phyloP scores from a whole-genome alignment of 2,888 invertebrate species.

The Meganola albula region DNA sequence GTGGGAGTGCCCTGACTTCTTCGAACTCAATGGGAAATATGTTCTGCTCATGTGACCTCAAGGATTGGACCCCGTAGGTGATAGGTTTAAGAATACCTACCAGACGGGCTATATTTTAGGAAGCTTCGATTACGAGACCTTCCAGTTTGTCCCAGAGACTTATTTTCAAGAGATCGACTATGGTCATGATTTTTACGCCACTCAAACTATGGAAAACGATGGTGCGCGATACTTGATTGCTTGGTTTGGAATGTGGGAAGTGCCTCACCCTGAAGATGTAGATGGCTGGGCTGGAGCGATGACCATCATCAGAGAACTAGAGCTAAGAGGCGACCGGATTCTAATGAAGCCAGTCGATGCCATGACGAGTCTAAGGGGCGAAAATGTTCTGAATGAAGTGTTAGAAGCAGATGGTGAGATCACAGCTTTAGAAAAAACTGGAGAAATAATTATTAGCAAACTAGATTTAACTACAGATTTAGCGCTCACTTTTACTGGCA shows the following conservation, averaged over 20 bases:
- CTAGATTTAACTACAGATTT: slow-evolving; percentile 39
- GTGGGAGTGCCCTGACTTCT: slow-evolving; percentile 76
- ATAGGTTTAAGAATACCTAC: slow-evolving; percentile 53
- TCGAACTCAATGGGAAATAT: slow-evolving; percentile 57
- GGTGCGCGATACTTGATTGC: slow-evolving; percentile 54
- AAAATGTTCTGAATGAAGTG: slow-evolving; percentile 30
- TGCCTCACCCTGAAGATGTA: slow-evolving; percentile 43
- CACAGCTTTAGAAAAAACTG: slow-evolving; percentile 47
- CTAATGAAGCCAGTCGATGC: slow-evolving; percentile 51
- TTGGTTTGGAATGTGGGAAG: slow-evolving; percentile 71
- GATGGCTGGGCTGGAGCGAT: slow-evolving; percentile 66
- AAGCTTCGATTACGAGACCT: slow-evolving; percentile 52
- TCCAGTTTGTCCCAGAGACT: slow-evolving; percentile 43
- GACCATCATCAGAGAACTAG: slow-evolving; percentile 59
- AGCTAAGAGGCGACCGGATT: slow-evolving; percentile 39
- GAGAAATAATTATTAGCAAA: slow-evolving; percentile 46
- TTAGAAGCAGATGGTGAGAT: slow-evolving; percentile 29
- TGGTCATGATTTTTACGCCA: slow-evolving; percentile 69
- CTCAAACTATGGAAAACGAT: slow-evolving; percentile 52
- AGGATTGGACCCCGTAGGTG: slow-evolving; percentile 53
- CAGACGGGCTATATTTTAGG: slow-evolving; percentile 67
- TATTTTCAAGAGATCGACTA: slow-evolving; percentile 64
- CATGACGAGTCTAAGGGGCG: slow-evolving; percentile 44
- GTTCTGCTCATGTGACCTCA: slow-evolving; percentile 66
- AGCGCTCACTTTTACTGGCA: slow-evolving; percentile 46